phyloP scores from a whole-genome alignment of 2,888 invertebrate species.

The Macrosoma leucophasiata region DNA sequence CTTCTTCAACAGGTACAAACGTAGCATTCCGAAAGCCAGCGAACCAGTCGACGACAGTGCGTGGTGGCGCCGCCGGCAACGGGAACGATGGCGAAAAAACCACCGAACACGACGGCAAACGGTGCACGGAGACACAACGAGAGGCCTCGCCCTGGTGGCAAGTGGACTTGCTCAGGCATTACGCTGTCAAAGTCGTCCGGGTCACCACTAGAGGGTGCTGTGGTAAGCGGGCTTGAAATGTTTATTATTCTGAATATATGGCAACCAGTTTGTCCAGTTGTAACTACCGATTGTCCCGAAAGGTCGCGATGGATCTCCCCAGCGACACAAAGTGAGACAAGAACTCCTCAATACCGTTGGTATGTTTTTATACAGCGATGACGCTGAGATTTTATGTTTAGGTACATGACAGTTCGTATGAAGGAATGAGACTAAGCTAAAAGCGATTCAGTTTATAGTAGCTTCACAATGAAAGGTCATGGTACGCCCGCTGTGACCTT shows the following conservation, averaged over 20 bases:
- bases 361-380: background rate
- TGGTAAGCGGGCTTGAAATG: conserved; percentile 58
- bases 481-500: no score
- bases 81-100: conserved; percentile 92
- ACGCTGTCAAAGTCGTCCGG: conserved; percentile 89
- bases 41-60: conserved; percentile 92
- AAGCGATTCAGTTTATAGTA: no score
- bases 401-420: background rate
- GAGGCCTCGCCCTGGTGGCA: conserved; percentile 97
- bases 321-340: background rate
- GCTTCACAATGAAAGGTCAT: no score
- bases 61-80: conserved; percentile 87
- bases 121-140: conserved; percentile 92
- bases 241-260: conserved; percentile 2
- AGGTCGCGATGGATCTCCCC: background rate
- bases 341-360: background rate
- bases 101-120: conserved; percentile 89
- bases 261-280: background rate
- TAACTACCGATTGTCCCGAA: background rate
- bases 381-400: background rate
- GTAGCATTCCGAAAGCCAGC: conserved; percentile 90
- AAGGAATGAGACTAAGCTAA: no score
- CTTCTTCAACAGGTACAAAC: conserved; percentile 91
- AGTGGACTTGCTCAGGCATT: conserved; percentile 88
- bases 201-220: conserved; percentile 90